Evolutionary conservation across 2,888 invertebrate genomes (phyloP), one percentile per base, ranked within the genome.

Genomic region (Nomada goodeniana): DNA sequence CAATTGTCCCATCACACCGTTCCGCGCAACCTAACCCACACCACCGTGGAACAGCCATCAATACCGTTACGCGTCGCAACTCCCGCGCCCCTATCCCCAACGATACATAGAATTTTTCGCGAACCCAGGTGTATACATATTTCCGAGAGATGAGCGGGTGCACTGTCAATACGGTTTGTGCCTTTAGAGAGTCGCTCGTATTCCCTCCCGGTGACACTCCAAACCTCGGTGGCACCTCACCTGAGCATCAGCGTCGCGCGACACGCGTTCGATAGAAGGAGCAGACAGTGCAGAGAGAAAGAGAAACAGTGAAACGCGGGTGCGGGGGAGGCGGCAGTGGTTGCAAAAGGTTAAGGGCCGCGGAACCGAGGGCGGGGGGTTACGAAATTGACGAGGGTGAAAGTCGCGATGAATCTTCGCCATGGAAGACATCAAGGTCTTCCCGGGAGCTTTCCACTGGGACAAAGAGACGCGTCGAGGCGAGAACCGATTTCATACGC

Each of bases 311-410:
- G 23, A 23, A 23, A 26, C 26, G 26, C 1, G 26, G 26, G 36
- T 7, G 0, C 36, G 13, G 42, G 64, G 13, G 47, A 47, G 47
- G 15, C 0, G 47, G 47, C 47, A 15, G 69, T 2, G 78, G 81
- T 72, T 44, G 83, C 26, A 20, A 76, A 83, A 79, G 79, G 82
- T 83, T 73, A 73, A 84, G 83, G 76, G 76, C 63, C 76, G 76
- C 76, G 84, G 70, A 74, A 73, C 67, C 68, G 47, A 7, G 52
- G 65, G 60, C 61, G 72, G 18, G 36, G 26, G 1, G 18, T 5
- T 60, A 70, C 52, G 76, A 70, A 70, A 70, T 72, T 70, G 52
- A 55, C 64, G 71, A 76, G 76, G 76, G 81, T 80, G 64, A 76
- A 73, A 80, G 65, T 67, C 82, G 65, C 80, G 52, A 53, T 59